These are phyloP conservation scores for Aix galericulata DNA, from an alignment of 2,113 vertebrate genomes.

Conservation along the genomic window DNA sequence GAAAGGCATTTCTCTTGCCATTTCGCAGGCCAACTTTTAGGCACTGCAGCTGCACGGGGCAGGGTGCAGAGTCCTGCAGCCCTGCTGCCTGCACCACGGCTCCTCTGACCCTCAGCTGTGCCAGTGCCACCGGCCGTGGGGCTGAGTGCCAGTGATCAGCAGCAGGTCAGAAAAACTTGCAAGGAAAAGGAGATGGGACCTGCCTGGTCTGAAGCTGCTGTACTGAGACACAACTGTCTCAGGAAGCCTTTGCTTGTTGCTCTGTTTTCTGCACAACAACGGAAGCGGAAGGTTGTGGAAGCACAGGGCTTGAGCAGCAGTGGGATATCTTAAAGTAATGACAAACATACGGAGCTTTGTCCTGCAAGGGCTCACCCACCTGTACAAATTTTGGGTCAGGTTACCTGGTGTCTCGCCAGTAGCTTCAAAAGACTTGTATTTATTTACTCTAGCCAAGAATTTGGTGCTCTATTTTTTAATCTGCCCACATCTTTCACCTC, in stretches of 20 bases:
- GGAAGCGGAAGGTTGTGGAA: not conserved
- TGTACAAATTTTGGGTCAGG: conserved; percentile 70
- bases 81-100: not conserved
- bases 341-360: conserved; percentile 54
- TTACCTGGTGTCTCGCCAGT: conserved; percentile 63
- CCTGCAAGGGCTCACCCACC: conserved; percentile 52
- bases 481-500: conserved; percentile 69
- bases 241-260: not conserved
- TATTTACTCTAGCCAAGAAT: conserved; percentile 68
- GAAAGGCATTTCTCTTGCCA: not conserved
- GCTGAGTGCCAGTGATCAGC: not conserved
- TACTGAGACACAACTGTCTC: not conserved
- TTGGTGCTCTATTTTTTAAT: conserved; percentile 59
- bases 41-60: not conserved
- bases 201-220: not conserved
- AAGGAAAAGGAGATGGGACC: not conserved
- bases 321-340: conserved; percentile 23
- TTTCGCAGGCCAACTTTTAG: not conserved
- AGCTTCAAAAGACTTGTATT: conserved; percentile 68
- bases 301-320: not conserved
- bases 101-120: rapidly evolving
- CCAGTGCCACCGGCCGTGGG: not conserved
- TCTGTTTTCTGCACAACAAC: not conserved
- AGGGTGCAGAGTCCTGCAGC: not conserved
- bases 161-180: not conserved